Evolutionary conservation across 1,140 invertebrate genomes (phyloP).

Genomic region (Drosophila ficusphila): DNA sequence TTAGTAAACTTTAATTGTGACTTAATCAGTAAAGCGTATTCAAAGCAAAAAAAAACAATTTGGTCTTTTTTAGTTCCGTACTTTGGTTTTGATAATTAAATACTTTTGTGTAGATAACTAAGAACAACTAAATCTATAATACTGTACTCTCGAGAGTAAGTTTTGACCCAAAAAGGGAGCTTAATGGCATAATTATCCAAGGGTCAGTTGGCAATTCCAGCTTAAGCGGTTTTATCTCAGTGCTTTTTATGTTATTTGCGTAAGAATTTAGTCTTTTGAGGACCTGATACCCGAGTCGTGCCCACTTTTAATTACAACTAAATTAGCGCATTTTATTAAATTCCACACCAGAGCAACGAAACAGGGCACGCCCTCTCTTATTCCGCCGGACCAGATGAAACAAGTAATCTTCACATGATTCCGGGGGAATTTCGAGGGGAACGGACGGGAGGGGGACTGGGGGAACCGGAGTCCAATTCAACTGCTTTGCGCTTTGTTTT

Average conservation of each 20-base stretch:
- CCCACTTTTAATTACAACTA: constrained; percentile 29
- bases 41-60: too few relatives aligned
- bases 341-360: constrained; percentile 14
- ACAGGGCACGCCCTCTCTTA: constrained; percentile 20
- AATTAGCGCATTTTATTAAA: constrained; percentile 39
- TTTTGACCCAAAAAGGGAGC: constrained; percentile 7
- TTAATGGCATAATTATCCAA: neutral
- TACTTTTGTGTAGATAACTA: neutral
- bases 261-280: neutral
- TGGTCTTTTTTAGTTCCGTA: too few relatives aligned
- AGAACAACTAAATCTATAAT: neutral
- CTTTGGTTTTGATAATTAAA: too few relatives aligned
- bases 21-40: too few relatives aligned
- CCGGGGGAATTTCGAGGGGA: neutral
- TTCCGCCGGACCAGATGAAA: constrained; percentile 5
- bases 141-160: too few relatives aligned
- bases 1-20: too few relatives aligned
- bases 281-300: neutral
- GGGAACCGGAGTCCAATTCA: constrained; percentile 16
- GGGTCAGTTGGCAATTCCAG: neutral
- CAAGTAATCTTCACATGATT: constrained; percentile 22
- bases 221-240: constrained; percentile 1
- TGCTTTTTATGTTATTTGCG: neutral
- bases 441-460: neutral
- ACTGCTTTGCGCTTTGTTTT: constrained; percentile 37